Conservation (phyloP, 1,140 invertebrate genomes). For the Panagrolaimus sp. region DNA sequence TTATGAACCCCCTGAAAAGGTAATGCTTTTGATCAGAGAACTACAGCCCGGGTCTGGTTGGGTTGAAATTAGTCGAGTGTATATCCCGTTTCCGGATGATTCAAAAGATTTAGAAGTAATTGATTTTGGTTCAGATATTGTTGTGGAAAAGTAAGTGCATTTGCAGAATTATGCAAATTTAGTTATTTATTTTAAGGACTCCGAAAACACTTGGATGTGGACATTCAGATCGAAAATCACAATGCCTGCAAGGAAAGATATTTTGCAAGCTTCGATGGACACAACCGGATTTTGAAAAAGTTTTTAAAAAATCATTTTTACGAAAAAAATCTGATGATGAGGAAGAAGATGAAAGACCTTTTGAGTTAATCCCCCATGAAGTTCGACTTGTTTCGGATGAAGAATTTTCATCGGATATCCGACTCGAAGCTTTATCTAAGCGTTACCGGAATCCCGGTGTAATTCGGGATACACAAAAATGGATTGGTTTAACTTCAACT, state of each 20-base stretch:
- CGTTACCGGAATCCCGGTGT: not conserved
- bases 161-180: not conserved
- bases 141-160: slow-evolving; percentile 18
- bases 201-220: slow-evolving; percentile 31
- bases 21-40: slow-evolving; percentile 13
- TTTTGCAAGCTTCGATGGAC: slow-evolving; percentile 35
- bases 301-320: not conserved
- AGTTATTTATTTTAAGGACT: slow-evolving; percentile 21
- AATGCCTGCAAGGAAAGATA: slow-evolving; percentile 26
- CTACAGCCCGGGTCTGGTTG: slow-evolving; percentile 6
- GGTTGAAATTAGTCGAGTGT: slow-evolving; percentile 24
- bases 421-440: slow-evolving; percentile 26
- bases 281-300: not conserved
- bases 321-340: not conserved
- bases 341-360: slow-evolving; percentile 3
- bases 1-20: slow-evolving; percentile 30
- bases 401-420: slow-evolving; percentile 15
- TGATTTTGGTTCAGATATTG: slow-evolving; percentile 39
- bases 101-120: slow-evolving; percentile 15
- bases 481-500: slow-evolving; percentile 16
- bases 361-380: slow-evolving; percentile 18
- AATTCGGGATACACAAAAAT: not conserved
- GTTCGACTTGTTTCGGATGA: slow-evolving; percentile 21
- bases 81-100: slow-evolving; percentile 25
- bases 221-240: slow-evolving; percentile 13